A percentile compares a stretch with the other conserved stretches of the same genome.
Conservation (phyloP, 2,888 invertebrate genomes). For the Plebejus melissa region DNA sequence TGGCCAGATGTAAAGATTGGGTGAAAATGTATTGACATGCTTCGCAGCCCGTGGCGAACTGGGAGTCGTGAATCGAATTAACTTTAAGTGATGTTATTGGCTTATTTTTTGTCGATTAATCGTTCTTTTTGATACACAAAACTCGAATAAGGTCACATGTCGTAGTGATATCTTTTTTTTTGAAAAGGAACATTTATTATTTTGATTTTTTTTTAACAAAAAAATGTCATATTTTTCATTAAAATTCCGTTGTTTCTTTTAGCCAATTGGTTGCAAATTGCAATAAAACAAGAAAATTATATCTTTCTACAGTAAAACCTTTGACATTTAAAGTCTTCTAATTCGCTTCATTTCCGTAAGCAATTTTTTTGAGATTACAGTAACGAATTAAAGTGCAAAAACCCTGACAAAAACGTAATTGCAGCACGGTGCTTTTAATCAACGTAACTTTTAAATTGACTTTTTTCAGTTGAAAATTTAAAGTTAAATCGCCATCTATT, state of each 20-base stretch:
- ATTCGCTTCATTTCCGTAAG: neutral
- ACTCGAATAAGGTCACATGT: no score
- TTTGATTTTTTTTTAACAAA: no score
- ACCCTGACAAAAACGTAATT: neutral
- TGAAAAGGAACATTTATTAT: no score
- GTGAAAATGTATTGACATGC: conserved; percentile 4
- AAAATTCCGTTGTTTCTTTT: neutral
- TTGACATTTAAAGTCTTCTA: neutral
- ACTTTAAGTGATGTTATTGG: neutral
- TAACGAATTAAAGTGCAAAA: neutral
- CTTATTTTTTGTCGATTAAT: neutral
- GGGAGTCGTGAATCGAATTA: neutral
- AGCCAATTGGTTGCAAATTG: neutral
- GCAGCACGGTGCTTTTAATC: neutral
- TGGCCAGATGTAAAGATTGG: conserved; percentile 3
- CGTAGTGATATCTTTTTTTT: no score
- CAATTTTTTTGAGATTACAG: neutral
- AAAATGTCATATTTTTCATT: no score
- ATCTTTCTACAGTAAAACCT: neutral
- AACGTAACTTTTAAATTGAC: neutral
- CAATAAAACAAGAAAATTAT: neutral
- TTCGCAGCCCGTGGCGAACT: neutral
- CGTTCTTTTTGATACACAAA: no score
- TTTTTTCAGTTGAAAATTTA: neutral
- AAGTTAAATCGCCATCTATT: no score